phyloP scores from a whole-genome alignment of 1,140 invertebrate species.

The Daktulosphaira vitifoliae region DNA sequence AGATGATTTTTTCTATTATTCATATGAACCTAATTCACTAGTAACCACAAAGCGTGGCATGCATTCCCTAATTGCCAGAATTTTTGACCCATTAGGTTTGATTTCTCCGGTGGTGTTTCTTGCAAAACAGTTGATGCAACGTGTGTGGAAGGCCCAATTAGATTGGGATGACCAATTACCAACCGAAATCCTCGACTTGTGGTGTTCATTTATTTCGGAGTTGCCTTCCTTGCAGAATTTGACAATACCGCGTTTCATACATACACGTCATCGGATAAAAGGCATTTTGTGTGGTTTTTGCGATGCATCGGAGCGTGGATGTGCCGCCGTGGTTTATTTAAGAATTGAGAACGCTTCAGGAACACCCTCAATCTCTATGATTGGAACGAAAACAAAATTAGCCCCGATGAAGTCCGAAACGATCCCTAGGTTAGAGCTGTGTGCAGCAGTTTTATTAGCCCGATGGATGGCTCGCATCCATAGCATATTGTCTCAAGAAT shows the following conservation, averaged over 20 bases:
- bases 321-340: not conserved
- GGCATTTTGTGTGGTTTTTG: not conserved
- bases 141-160: not conserved
- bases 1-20: not conserved
- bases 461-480: not conserved
- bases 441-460: constrained; percentile 39
- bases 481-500: not conserved
- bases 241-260: not conserved
- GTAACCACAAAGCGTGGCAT: not conserved
- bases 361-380: not conserved
- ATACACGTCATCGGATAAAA: not conserved
- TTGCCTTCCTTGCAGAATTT: not conserved
- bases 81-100: constrained; percentile 14
- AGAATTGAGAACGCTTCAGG: not conserved
- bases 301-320: not conserved
- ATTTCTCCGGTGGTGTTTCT: constrained; percentile 9
- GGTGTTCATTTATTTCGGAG: not conserved
- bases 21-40: constrained; percentile 29
- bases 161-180: constrained; percentile 9
- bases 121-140: constrained; percentile 2
- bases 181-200: accelerated
- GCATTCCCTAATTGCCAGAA: not conserved
- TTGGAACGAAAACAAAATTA: constrained; percentile 13
- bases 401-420: constrained; percentile 37
- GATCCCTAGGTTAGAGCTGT: constrained; percentile 42